phyloP scores from a whole-genome alignment of 2,113 vertebrate species.

The Albula glossodonta region DNA sequence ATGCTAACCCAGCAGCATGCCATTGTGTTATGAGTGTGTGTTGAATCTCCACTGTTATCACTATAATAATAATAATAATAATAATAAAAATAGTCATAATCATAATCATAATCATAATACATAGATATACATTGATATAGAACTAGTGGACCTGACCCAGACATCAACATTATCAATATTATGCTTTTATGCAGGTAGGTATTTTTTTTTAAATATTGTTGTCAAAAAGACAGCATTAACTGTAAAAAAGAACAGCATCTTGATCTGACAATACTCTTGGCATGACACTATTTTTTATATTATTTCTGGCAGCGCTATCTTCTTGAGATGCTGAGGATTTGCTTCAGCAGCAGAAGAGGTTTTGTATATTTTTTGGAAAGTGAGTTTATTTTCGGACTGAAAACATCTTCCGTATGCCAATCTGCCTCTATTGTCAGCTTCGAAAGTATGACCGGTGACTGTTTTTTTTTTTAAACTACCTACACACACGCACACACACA shows the following conservation, averaged over 20 bases:
- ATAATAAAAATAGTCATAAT: no score
- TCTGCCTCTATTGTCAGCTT: not conserved
- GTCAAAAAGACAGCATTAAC: not conserved
- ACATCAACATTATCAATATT: not conserved
- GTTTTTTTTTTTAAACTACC: not conserved
- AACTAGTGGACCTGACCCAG: not conserved
- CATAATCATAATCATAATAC: no score
- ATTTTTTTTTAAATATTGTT: not conserved
- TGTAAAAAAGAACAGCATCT: not conserved
- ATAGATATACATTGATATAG: not conserved
- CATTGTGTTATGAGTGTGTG: not conserved
- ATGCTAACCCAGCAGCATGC: not conserved
- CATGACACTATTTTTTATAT: not conserved
- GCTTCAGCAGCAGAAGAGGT: not conserved
- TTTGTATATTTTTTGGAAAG: no score
- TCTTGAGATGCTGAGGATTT: not conserved
- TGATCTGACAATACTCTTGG: not conserved
- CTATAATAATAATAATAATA: no score
- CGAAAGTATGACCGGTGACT: not conserved
- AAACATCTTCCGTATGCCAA: not conserved
- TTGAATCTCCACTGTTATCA: not conserved
- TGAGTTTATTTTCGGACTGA: not conserved
- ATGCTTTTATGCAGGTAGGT: not conserved
- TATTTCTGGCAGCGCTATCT: not conserved
- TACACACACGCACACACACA: not conserved